Base-by-base conservation (phyloP, 2,888 invertebrate species). In the Acrobasis consociella region DNA sequence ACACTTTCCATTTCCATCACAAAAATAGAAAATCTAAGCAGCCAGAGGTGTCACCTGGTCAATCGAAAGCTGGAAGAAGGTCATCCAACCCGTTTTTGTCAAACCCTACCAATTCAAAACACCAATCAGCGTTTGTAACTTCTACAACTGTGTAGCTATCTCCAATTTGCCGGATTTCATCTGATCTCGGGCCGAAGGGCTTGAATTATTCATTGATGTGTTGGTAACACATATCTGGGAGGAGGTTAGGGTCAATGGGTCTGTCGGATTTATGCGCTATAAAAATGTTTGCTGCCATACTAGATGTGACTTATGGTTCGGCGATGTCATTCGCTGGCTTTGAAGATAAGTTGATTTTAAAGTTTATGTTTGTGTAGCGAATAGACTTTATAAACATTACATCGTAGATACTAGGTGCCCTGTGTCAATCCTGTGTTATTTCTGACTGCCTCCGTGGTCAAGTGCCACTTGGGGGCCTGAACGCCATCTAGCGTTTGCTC, bases 161-260 rank as follows among this genome's bases (percentile, higher is more conserved):
- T 62, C 51, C 15, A 62, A 64, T 16, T 53, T 31, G 58, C 49
- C 62, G 64, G 17, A 31, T 62, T 62, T 60, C 67, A 62, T 62
- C 61, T 63, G 69, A 63, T 69, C 69, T 70, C 66, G 64, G 67
- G 67, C 59, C 39, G 62, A 69, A 70, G 72, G 70, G 70, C 69
- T 66, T 76, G 74, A 71, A 74, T 74, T 63, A 76, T 74, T 72
- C 73, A 76, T 69, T 64, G 52, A 64, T 66, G 64, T 65, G 63
- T 69, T 72, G 72, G 70, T 69, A 69, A 69, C 60, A 56, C 61
- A 62, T 68, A 65, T 71, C 72, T 71, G 70, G 69, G 68, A 68
- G 51, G 63, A 69, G 71, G 72, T 73, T 72, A 69, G 73, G 73
- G 71, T 72, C 71, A 73, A 66, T 70, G 64, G 72, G 70, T 67